These are phyloP conservation scores for Andrena cerasifolii DNA, from an alignment of 1,140 invertebrate species.

Conservation along the genomic window DNA sequence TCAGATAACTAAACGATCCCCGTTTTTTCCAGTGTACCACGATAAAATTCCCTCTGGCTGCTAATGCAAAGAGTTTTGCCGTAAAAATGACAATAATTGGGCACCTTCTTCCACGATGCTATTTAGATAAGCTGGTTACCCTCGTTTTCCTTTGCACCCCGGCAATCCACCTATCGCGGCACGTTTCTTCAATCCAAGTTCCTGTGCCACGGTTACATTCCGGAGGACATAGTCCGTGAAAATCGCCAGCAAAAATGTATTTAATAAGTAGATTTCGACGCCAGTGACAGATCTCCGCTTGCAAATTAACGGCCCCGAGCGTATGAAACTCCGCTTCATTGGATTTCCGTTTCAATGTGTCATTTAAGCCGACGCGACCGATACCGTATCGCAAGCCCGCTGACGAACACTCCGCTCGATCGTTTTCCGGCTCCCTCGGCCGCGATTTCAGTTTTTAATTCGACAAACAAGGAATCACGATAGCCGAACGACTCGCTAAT, in stretches of 20 bases:
- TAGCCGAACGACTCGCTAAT: not conserved
- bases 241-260: not conserved
- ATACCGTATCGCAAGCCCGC: not conserved
- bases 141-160: not conserved
- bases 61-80: not conserved
- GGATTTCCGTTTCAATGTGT: not conserved
- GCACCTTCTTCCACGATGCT: not conserved
- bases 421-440: not conserved
- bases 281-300: not conserved
- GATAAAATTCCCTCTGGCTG: not conserved
- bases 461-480: slow-evolving; percentile 6
- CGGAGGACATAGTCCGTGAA: not conserved
- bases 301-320: not conserved
- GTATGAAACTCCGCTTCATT: not conserved
- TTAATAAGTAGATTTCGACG: not conserved
- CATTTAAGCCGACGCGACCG: too few relatives aligned
- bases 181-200: not conserved
- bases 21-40: not conserved
- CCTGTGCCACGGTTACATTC: not conserved
- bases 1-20: slow-evolving; percentile 2
- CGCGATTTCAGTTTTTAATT: not conserved
- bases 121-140: not conserved
- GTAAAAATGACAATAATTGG: not conserved
- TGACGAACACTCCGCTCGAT: not conserved
- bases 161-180: too few relatives aligned